A percentile compares a stretch with the other conserved stretches of the same genome.
phyloP scores from a whole-genome alignment of 2,888 invertebrate genomes.

The Dolichopus griseipennis region DNA sequence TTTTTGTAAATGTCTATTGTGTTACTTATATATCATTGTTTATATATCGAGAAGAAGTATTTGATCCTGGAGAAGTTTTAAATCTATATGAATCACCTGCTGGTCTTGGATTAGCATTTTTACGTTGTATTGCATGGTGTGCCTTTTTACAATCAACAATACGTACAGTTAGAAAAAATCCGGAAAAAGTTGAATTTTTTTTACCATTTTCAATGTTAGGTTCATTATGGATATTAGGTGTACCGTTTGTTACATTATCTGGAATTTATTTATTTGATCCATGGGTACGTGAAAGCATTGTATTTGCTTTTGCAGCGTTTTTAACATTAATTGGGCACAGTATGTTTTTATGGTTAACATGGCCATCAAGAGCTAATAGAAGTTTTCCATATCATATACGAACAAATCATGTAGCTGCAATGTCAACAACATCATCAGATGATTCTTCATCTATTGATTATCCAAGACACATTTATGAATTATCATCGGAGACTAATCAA shows the following conservation, averaged over 20 bases:
- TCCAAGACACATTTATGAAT: constrained; percentile 28
- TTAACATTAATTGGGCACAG: constrained; percentile 60
- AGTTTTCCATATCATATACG: constrained; percentile 87
- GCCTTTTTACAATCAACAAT: constrained; percentile 59
- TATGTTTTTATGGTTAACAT: constrained; percentile 64
- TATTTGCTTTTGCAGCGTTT: constrained; percentile 57
- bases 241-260: constrained; percentile 67
- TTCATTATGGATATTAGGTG: constrained; percentile 78
- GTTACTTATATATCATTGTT: constrained; percentile 67
- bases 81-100: constrained; percentile 87
- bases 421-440: constrained; percentile 47
- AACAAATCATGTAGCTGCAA: constrained; percentile 69
- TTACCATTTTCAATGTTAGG: constrained; percentile 73
- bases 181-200: constrained; percentile 74
- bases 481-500: constrained; percentile 19
- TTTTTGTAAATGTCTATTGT: constrained; percentile 70
- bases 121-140: constrained; percentile 71
- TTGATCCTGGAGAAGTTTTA: constrained; percentile 83
- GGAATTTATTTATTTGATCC: constrained; percentile 72
- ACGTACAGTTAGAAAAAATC: constrained; percentile 68
- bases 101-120: constrained; percentile 69
- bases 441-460: constrained; percentile 27
- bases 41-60: constrained; percentile 73
- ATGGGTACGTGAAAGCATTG: constrained; percentile 70
- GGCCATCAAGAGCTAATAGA: constrained; percentile 77